Conservation (phyloP, 2,888 invertebrate genomes). For the Synanthedon vespiformis region DNA sequence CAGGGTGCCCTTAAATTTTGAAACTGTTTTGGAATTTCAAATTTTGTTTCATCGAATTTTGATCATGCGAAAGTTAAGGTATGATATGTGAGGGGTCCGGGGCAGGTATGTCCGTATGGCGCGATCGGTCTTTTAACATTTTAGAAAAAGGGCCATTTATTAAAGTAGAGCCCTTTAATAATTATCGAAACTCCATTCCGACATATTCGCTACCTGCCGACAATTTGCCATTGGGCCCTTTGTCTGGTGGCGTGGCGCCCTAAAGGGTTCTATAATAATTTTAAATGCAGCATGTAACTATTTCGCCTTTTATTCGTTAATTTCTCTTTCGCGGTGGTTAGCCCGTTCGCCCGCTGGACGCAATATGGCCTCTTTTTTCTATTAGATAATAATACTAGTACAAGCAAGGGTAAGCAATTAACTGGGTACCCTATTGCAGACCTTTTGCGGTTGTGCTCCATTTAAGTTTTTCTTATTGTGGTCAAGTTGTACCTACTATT, state of each 20-base stretch:
- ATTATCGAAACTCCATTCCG: slow-evolving; percentile 60
- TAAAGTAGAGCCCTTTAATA: slow-evolving; percentile 62
- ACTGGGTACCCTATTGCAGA: slow-evolving; percentile 46
- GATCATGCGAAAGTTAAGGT: no score
- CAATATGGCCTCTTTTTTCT: slow-evolving; percentile 56
- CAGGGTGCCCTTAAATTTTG: no score
- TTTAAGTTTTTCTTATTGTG: slow-evolving; percentile 10
- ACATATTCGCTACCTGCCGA: slow-evolving; percentile 69
- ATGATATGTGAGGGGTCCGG: slow-evolving; percentile 38
- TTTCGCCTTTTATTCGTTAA: slow-evolving; percentile 60
- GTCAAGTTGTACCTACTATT: no score
- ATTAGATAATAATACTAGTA: slow-evolving; percentile 3
- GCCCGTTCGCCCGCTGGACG: slow-evolving; percentile 46
- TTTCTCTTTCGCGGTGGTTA: slow-evolving; percentile 68
- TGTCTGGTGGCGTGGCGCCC: slow-evolving; percentile 70
- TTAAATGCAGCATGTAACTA: slow-evolving; percentile 68
- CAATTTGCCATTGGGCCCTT: slow-evolving; percentile 67
- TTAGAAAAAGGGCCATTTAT: slow-evolving; percentile 68
- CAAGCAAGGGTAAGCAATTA: slow-evolving; percentile 62
- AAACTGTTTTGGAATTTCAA: no score
- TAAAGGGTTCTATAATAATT: slow-evolving; percentile 71
- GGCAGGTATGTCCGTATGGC: slow-evolving; percentile 67
- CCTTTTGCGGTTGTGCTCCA: slow-evolving; percentile 49
- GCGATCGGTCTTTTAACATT: slow-evolving; percentile 59
- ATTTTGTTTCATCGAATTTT: no score